Conservation (phyloP, 2,888 invertebrate genomes). For the Hecatera dysodea region DNA sequence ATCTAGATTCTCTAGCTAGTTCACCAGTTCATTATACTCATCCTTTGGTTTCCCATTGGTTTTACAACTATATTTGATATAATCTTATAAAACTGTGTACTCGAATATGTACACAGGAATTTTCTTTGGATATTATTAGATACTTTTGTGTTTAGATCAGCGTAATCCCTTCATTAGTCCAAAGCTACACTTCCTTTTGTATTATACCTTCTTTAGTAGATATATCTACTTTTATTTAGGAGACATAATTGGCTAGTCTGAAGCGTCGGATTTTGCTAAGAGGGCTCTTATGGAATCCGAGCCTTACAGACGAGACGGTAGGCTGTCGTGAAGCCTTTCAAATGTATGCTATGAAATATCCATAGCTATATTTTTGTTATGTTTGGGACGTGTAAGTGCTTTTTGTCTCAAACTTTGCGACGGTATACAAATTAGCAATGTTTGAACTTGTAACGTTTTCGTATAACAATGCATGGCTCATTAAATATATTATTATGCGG, state of each 20-base stretch:
- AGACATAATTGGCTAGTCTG: conserved; percentile 41
- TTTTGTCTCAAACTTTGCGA: conserved; percentile 3
- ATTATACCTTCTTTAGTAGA: background rate
- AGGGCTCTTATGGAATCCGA: conserved; percentile 24
- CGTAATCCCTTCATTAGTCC: background rate
- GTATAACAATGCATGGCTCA: background rate
- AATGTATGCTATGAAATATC: conserved; percentile 14
- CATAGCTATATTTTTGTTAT: conserved; percentile 15
- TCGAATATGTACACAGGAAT: too few species aligned
- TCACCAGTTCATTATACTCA: too few species aligned
- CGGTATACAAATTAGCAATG: background rate
- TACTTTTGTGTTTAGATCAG: too few species aligned
- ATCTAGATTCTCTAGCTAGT: too few species aligned
- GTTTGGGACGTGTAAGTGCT: background rate
- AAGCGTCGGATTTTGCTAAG: conserved; percentile 10
- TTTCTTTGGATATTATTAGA: too few species aligned
- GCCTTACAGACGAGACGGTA: conserved; percentile 10
- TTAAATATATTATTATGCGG: background rate
- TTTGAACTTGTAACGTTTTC: background rate
- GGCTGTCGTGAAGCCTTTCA: conserved; percentile 28
- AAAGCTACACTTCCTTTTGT: background rate
- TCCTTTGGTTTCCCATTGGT: too few species aligned
- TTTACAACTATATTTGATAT: too few species aligned
- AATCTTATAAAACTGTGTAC: too few species aligned
- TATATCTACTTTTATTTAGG: background rate